Conservation (phyloP, 2,888 invertebrate species). For the Clitarchus hookeri region DNA sequence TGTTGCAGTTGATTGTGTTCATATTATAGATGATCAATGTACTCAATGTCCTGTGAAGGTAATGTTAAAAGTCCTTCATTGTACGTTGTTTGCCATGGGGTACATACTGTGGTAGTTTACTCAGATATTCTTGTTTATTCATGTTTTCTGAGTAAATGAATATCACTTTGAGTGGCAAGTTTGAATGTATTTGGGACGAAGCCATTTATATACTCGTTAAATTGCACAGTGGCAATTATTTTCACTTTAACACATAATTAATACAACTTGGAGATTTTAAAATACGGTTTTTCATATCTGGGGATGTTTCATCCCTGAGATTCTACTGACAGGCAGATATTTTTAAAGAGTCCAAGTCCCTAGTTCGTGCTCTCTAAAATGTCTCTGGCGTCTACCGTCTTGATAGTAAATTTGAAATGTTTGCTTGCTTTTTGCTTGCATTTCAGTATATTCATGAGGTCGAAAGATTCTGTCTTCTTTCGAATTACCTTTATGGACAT, state of each 20-base stretch:
- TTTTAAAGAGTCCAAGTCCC: not conserved
- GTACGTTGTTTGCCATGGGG: not conserved
- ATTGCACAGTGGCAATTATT: not conserved
- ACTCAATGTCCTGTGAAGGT: too few species aligned
- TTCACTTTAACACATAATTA: not conserved
- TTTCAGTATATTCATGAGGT: too few species aligned
- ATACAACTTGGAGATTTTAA: not conserved
- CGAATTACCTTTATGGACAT: too few species aligned
- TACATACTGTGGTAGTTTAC: not conserved
- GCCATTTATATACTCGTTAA: not conserved
- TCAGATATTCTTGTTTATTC: not conserved
- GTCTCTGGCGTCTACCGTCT: too few species aligned
- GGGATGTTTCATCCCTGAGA: not conserved
- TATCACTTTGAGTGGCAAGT: not conserved
- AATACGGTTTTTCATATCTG: not conserved
- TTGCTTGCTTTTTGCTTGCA: too few species aligned
- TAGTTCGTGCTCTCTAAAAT: not conserved
- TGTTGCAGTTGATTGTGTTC: too few species aligned
- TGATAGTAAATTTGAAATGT: too few species aligned
- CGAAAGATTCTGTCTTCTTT: too few species aligned
- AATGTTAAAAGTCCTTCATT: too few species aligned
- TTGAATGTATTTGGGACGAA: not conserved
- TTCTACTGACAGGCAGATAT: not conserved
- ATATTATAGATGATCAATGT: too few species aligned
- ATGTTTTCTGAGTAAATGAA: not conserved